phyloP scores from a whole-genome alignment of 2,888 invertebrate genomes.

The Myathropa florea region DNA sequence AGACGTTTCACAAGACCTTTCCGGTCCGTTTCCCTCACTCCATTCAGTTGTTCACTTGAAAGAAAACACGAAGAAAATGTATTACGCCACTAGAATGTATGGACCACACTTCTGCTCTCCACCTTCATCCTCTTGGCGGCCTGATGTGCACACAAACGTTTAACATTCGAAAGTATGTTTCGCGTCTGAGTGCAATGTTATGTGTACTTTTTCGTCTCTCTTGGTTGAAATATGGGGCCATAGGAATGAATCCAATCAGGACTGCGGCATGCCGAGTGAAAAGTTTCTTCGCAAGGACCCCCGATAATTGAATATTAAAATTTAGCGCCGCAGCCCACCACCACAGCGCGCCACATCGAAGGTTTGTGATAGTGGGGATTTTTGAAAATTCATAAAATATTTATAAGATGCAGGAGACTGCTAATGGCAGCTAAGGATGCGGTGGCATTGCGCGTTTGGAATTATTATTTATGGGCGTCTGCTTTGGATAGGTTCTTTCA shows the following conservation, averaged over 20 bases:
- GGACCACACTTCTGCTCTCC: constrained; percentile 8
- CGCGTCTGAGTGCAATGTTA: constrained; percentile 10
- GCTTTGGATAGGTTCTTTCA: constrained; percentile 65
- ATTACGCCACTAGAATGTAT: no score
- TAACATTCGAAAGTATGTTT: constrained; percentile 46
- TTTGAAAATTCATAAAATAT: constrained; percentile 70
- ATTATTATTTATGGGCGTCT: constrained; percentile 69
- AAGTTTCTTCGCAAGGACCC: constrained; percentile 60
- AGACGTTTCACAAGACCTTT: constrained; percentile 56
- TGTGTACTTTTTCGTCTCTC: constrained; percentile 41
- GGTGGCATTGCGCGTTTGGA: constrained; percentile 31
- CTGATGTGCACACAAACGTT: background rate
- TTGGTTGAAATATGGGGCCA: constrained; percentile 15
- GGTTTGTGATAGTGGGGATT: constrained; percentile 38
- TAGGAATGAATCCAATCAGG: constrained; percentile 53
- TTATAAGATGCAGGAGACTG: constrained; percentile 55
- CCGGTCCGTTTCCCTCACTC: constrained; percentile 33
- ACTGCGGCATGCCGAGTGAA: constrained; percentile 35
- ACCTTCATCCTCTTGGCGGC: background rate
- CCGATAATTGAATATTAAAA: constrained; percentile 70
- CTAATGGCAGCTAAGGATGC: constrained; percentile 66
- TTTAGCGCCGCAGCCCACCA: constrained; percentile 34
- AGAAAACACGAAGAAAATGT: constrained; percentile 36
- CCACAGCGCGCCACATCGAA: background rate
- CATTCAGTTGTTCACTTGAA: constrained; percentile 29